Base-by-base conservation (phyloP, 2,888 invertebrate species). In the Galerucella nymphaeae region DNA sequence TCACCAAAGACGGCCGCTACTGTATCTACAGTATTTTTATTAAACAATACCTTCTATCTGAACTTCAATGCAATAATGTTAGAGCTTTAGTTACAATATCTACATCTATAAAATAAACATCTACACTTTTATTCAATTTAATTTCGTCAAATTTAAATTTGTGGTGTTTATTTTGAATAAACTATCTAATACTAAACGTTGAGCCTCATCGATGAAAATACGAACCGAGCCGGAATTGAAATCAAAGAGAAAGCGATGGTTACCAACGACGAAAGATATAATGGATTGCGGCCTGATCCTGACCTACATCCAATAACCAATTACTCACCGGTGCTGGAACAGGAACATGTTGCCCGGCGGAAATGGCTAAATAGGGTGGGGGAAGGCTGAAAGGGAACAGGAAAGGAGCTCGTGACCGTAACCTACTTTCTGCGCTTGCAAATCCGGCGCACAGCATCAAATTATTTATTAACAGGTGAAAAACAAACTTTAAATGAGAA, bases 281-380 rank as follows among this genome's bases (percentile, higher is more conserved):
- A 71, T 72, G 70, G 72, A 70, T 72, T 72, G 69, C 61, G 74
- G 72, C 71, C 69, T 75, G 75, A 74, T 77, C 73, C 76, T 78
- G 81, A 77, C 81, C 81, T 80, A 82, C 80, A 81, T 82, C 80
- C 80, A 80, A 82, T 82, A 81, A 80, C 80, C 82, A 82, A 82
- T 83, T 82, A 80, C 78, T 75, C 77, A 75, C 79, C 78, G 78
- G 50, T 30, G 69, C 80, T 79, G 79, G 76, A 81, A 80, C 77
- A 79, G 80, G 79, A 81, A 80, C 79, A 76, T 78, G 81, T 79
- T 81, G 82, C 80, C 81, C 81, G 81, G 81, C 81, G 81, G 81
- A 80, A 80, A 79, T 80, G 80, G 72, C 63, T 73, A 71, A 71
- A 75, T 70, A 66, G 73, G 73, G 66, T 73, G 73, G 67, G 75